Base-by-base conservation (phyloP, 1,140 invertebrate species). In the Muscidifurax raptorellus region DNA sequence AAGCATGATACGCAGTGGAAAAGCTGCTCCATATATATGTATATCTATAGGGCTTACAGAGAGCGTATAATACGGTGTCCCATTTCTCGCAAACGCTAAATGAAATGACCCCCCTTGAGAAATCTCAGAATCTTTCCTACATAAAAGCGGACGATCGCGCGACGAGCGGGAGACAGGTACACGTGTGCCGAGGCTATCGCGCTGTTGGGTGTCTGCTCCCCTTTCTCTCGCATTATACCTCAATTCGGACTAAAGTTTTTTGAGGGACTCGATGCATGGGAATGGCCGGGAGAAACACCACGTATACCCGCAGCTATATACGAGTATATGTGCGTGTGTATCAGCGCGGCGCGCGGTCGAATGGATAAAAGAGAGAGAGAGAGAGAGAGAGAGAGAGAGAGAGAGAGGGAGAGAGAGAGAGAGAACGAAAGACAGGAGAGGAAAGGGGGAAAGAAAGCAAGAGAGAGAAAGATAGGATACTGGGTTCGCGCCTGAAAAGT, bases 201-300 rank as follows among this genome's bases (percentile, higher is more conserved):
- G 27, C 28, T 66, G 27, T 13, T 66, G 15, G 12, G 15, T 52
- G 47, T 5, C 18, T 15, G 1, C 6, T 22, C 47, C 47, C 4
- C 40, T 69, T 27, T 80, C 67, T 80, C 78, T 80, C 52, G 78
- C 66, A 69, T 69, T 69, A 44, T 44, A 28, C 36, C 64, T 86
- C 75, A 52, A 76, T 85, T 74, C 66, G 74, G 75, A 12, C 18
- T 76, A 76, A 36, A 76, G 76, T 67, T 71, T 80, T 32, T 40
- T 77, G 80, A 80, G 86, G 82, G 66, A 83, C 79, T 69, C 64
- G 83, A 64, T 66, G 30, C 83, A 80, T 72, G 85, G 52, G 67
- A 76, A 36, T 72, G 15, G 2, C 22, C 18, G 15, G 44, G 44
- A 18, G 44, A 18, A 47, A 47, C 3, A 47, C 44, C 44, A 47